Evolutionary conservation across 64 coral and sea anemone genomes (phyloP).

Genomic region (Montipora cactus): DNA sequence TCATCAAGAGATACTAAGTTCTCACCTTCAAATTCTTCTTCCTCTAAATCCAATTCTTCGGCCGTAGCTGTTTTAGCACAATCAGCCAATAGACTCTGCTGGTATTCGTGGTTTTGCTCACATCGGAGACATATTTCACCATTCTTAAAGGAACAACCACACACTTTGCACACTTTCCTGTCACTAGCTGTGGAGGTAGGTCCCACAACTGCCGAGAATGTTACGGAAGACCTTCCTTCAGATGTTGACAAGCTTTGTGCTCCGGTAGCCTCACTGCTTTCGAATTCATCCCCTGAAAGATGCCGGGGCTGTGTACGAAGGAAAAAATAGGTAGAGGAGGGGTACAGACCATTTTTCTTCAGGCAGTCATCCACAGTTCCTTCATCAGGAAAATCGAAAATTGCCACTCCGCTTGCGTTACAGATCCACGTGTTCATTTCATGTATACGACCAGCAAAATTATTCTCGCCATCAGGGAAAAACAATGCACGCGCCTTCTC

Average conservation of each 20-base stretch:
- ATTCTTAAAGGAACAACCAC: neutral
- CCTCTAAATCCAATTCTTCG: neutral
- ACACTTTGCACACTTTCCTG: constrained; percentile 15
- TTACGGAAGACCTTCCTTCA: no score
- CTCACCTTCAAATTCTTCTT: neutral
- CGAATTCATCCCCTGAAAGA: constrained; percentile 29
- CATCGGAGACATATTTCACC: constrained; percentile 43
- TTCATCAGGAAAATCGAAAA: constrained; percentile 24
- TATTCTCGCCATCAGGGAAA: neutral
- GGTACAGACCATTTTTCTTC: constrained; percentile 44
- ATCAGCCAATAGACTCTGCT: constrained; percentile 10
- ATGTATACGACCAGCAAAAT: neutral
- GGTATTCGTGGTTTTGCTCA: constrained; percentile 40
- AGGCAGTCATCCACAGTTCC: constrained; percentile 41
- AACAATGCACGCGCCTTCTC: constrained; percentile 36
- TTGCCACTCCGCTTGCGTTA: constrained; percentile 15
- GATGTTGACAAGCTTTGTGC: neutral
- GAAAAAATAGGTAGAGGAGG: constrained; percentile 37
- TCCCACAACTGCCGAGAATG: neutral
- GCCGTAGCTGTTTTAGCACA: neutral
- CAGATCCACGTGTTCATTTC: constrained; percentile 15
- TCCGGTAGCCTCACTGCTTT: neutral
- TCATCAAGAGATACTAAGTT: neutral
- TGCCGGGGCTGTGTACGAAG: constrained; percentile 19
- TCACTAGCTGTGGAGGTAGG: neutral